Evolutionary conservation across 2,797 vertebrate species (phyloP), one percentile per base, ranked within the genome.

Genomic region (Parambassis ranga): DNA sequence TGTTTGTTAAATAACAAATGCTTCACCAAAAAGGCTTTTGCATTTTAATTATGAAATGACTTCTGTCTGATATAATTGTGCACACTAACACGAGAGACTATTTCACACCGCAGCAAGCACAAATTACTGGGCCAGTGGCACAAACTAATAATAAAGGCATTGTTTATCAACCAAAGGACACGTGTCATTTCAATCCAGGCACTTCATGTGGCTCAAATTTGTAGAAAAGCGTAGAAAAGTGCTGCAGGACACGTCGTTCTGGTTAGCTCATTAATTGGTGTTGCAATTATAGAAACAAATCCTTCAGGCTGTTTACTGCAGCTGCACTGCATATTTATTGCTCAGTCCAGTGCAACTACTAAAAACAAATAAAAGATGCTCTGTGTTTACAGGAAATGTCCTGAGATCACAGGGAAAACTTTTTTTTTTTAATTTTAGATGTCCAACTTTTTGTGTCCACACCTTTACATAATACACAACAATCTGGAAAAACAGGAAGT

Each of bases 241-340:
- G 73, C 86, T 81, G 60, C 65, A 79, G 76, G 77, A 83, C 66
- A 67, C 18, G 50, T 15, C 18, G 33, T 81, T 86, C 82, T 70
- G 37, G 69, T 73, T 65, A 50, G 68, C 72, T 87, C 75, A 81
- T 89, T 90, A 89, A 89, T 85, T 89, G 68, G 68, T 56, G 51
- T 46, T 42, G 71, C 73, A 82, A 86, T 88, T 84, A 89, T 66
- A 58, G 75, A 75, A 87, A 84, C 24, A 65, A 77, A 72, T 61
- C 70, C 79, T 77, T 51, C 41, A 42, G 83, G 86, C 81, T 59
- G 33, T 53, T 73, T 65, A 75, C 51, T 39, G 41, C 49, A 62
- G 47, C 57, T 59, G 49, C 38, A 55, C 63, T 64, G 26, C 56
- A 75, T 61, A 60, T 53, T 43, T 55, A 59, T 36, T 60, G 58